These are phyloP conservation scores for Pterophyllum scalare DNA, from an alignment of 2,113 vertebrate genomes.

Conservation along the genomic window DNA sequence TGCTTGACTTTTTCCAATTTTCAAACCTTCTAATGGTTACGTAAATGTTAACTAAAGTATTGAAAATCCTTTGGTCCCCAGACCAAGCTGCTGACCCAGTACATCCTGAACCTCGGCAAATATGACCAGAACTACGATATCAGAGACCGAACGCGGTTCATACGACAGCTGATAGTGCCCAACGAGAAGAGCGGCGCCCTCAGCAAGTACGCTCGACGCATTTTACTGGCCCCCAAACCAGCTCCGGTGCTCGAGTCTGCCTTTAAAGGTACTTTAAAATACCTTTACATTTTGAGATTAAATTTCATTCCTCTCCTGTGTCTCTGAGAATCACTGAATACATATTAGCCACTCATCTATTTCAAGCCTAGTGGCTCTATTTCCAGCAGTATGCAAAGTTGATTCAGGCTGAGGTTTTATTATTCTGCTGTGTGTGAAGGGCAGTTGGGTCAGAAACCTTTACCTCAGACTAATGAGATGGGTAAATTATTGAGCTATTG, in stretches of 20 bases:
- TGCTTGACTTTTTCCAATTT: neutral
- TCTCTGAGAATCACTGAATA: slow-evolving; percentile 23
- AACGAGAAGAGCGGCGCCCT: slow-evolving; percentile 94
- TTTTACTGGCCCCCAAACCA: slow-evolving; percentile 95
- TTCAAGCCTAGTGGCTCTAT: slow-evolving; percentile 19
- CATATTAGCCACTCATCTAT: slow-evolving; percentile 31
- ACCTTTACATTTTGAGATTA: neutral
- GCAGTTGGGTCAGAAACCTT: slow-evolving; percentile 67
- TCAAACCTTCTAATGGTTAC: neutral
- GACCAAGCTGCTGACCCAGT: slow-evolving; percentile 99
- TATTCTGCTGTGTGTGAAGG: slow-evolving; percentile 67
- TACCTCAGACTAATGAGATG: slow-evolving; percentile 74
- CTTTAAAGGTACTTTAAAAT: slow-evolving; percentile 90
- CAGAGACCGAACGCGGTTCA: slow-evolving; percentile 98
- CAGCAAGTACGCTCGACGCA: slow-evolving; percentile 96
- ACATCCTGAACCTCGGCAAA: slow-evolving; percentile 97
- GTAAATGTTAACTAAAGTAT: neutral
- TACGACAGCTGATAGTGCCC: slow-evolving; percentile 98
- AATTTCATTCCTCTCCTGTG: neutral
- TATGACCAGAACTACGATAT: slow-evolving; percentile 99
- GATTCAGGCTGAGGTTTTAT: slow-evolving; percentile 52
- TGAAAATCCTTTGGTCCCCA: slow-evolving; percentile 54
- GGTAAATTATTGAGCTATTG: slow-evolving; percentile 75
- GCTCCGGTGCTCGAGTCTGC: slow-evolving; percentile 93
- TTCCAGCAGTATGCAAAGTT: slow-evolving; percentile 43